phyloP scores from a whole-genome alignment of 2,888 invertebrate genomes.

The Hemicrepidius hirtus region DNA sequence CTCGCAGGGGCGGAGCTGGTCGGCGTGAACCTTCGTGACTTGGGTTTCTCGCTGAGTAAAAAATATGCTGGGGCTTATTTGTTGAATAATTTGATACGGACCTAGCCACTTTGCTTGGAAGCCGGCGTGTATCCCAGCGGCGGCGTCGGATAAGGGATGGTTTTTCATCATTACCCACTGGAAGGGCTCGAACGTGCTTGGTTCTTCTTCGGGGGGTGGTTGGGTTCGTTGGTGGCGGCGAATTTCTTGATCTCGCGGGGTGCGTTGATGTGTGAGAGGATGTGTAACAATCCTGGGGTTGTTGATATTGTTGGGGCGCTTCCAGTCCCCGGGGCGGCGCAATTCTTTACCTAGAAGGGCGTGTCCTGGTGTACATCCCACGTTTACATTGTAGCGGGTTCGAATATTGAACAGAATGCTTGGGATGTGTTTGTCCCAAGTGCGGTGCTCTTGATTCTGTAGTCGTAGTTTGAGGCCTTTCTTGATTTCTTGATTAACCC shows the following conservation, averaged over 20 bases:
- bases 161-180: background rate
- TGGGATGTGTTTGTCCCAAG: slow-evolving; percentile 8
- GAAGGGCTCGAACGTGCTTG: background rate
- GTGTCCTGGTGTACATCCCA: too few species aligned
- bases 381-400: background rate
- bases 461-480: background rate
- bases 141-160: background rate
- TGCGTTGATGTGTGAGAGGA: too few species aligned
- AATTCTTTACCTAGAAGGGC: background rate
- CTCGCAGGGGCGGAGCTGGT: slow-evolving; percentile 7
- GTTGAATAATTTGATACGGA: background rate
- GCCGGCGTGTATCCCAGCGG: slow-evolving; percentile 12
- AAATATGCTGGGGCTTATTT: background rate
- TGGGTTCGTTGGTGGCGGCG: background rate
- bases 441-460: background rate
- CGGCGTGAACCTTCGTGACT: background rate
- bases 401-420: slow-evolving; percentile 5
- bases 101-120: slow-evolving; percentile 11
- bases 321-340: slow-evolving; percentile 10
- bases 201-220: background rate
- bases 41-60: background rate
- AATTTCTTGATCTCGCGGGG: background rate
- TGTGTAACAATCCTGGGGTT: background rate
- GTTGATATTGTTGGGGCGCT: background rate
- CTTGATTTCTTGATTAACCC: slow-evolving; percentile 10